These are phyloP conservation scores for Drosophila neutralis DNA, from an alignment of 2,888 invertebrate genomes.

Conservation along the genomic window DNA sequence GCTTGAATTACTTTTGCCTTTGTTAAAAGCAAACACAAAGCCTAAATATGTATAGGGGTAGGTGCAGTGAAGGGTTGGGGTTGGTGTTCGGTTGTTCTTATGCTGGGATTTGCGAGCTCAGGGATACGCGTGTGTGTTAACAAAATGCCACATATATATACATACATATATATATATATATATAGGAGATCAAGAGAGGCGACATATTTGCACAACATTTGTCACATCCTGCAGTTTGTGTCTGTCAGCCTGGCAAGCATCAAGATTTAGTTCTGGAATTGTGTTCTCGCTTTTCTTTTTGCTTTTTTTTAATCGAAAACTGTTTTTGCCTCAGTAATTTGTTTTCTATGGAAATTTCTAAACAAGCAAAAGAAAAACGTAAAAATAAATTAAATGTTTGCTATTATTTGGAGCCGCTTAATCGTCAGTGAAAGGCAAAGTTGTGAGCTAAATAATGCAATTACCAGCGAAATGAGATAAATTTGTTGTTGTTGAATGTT, in stretches of 20 bases:
- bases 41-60: slow-evolving; percentile 19
- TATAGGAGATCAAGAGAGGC: slow-evolving; percentile 34
- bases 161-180: slow-evolving; percentile 27
- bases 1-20: slow-evolving; percentile 73
- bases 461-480: slow-evolving; percentile 55
- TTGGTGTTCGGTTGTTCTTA: background rate
- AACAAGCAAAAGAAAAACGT: slow-evolving; percentile 6
- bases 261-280: slow-evolving; percentile 41
- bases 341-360: slow-evolving; percentile 65
- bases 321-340: slow-evolving; percentile 70
- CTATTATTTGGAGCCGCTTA: slow-evolving; percentile 32
- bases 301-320: slow-evolving; percentile 68
- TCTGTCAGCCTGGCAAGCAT: slow-evolving; percentile 48
- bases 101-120: slow-evolving; percentile 53
- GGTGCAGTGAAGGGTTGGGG: slow-evolving; percentile 13
- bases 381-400: slow-evolving; percentile 19
- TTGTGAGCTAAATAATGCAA: slow-evolving; percentile 51
- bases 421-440: slow-evolving; percentile 15
- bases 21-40: slow-evolving; percentile 71
- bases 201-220: slow-evolving; percentile 73
- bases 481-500: slow-evolving; percentile 32
- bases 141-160: slow-evolving; percentile 6
- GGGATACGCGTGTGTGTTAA: slow-evolving; percentile 37
- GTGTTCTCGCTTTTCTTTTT: slow-evolving; percentile 18
- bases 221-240: slow-evolving; percentile 59